phyloP scores from a whole-genome alignment of 2,797 vertebrate species.

The Sebastes iracundus region DNA sequence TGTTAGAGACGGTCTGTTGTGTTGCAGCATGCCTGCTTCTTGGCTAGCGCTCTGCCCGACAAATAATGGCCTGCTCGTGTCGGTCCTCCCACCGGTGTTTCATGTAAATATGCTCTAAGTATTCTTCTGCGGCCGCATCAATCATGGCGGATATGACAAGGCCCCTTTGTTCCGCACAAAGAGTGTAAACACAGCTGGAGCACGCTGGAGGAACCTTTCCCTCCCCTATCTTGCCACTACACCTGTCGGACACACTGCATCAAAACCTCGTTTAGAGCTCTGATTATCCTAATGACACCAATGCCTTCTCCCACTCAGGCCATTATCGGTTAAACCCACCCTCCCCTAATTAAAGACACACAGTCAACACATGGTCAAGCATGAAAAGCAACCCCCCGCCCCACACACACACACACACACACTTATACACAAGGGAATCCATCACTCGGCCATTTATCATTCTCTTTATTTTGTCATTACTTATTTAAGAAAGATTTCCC shows the following conservation, averaged over 20 bases:
- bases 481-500: slow-evolving; percentile 56
- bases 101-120: slow-evolving; percentile 84
- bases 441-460: slow-evolving; percentile 57
- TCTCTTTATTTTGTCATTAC: slow-evolving; percentile 65
- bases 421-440: slow-evolving; percentile 28
- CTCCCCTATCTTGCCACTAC: slow-evolving; percentile 81
- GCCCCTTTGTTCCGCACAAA: slow-evolving; percentile 80
- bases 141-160: slow-evolving; percentile 82
- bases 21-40: slow-evolving; percentile 41
- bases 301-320: slow-evolving; percentile 58
- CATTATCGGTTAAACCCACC: slow-evolving; percentile 70
- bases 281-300: slow-evolving; percentile 81
- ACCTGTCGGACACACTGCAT: slow-evolving; percentile 83
- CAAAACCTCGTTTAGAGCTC: slow-evolving; percentile 78
- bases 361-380: slow-evolving; percentile 75
- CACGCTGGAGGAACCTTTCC: slow-evolving; percentile 66
- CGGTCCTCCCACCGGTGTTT: slow-evolving; percentile 62
- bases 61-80: slow-evolving; percentile 60
- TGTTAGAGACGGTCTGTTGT: slow-evolving; percentile 33
- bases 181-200: slow-evolving; percentile 86
- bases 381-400: slow-evolving; percentile 42
- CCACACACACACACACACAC: background rate
- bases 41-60: slow-evolving; percentile 39
- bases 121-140: slow-evolving; percentile 79
- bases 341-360: slow-evolving; percentile 77